Conservation (phyloP, 2,113 vertebrate species). For the Halichoeres trimaculatus region DNA sequence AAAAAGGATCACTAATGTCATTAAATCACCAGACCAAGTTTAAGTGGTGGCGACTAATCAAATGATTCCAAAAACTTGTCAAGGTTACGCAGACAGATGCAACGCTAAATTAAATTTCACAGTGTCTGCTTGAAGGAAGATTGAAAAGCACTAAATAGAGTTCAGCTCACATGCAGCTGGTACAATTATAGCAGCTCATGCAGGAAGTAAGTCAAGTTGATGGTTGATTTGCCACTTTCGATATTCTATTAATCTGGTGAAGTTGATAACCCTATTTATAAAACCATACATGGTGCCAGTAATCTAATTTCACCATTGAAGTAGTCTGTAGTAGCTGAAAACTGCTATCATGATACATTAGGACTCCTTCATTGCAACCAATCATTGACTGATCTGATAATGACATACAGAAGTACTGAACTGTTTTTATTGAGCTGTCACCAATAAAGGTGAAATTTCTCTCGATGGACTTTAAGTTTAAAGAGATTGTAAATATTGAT, state of each 20-base stretch:
- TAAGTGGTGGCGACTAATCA: constrained; percentile 75
- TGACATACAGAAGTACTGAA: no score
- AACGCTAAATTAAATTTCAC: constrained; percentile 78
- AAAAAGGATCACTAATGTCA: constrained; percentile 62
- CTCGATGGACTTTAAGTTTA: no score
- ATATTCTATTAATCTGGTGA: no score
- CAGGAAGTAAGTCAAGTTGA: constrained; percentile 14
- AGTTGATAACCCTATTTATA: constrained; percentile 2
- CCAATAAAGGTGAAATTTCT: no score
- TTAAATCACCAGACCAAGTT: constrained; percentile 74
- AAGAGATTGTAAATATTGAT: no score
- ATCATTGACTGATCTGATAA: no score
- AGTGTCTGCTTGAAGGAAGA: constrained; percentile 63
- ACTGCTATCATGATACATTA: neutral
- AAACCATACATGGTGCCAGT: neutral
- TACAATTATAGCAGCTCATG: constrained; percentile 31
- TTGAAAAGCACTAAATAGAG: constrained; percentile 73
- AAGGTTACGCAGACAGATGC: constrained; percentile 77
- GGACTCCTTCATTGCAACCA: neutral
- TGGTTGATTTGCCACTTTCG: no score
- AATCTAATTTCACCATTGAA: neutral
- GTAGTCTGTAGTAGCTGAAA: no score
- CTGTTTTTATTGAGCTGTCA: no score
- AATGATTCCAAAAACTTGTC: constrained; percentile 78
- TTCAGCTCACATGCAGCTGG: constrained; percentile 60